These are phyloP conservation scores for Rhopalosiphum maidis DNA, from an alignment of 1,140 invertebrate genomes.

Conservation along the genomic window DNA sequence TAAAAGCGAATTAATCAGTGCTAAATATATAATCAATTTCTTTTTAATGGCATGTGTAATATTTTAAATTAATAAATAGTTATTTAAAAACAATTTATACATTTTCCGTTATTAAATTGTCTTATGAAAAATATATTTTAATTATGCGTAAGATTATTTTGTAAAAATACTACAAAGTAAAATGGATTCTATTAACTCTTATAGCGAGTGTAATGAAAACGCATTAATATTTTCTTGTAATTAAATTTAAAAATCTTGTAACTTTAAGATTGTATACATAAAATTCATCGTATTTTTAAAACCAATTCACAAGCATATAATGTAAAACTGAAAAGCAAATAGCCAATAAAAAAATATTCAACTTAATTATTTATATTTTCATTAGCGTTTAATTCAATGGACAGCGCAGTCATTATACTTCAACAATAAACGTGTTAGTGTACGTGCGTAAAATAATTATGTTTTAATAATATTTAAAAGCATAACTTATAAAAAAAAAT, in stretches of 20 bases:
- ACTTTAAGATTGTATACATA: neutral
- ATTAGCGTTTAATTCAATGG: neutral
- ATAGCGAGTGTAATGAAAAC: neutral
- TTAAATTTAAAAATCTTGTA: neutral
- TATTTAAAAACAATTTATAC: neutral
- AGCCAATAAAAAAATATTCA: neutral
- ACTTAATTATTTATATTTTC: neutral
- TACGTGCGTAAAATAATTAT: neutral
- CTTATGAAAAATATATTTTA: neutral
- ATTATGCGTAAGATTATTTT: neutral
- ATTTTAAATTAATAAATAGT: neutral
- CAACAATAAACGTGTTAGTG: neutral
- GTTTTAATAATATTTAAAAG: neutral
- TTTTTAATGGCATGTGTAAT: neutral
- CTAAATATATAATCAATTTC: neutral
- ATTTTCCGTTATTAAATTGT: neutral
- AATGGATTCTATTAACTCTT: neutral
- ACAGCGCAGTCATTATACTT: neutral
- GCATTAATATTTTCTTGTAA: neutral
- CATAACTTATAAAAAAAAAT: neutral
- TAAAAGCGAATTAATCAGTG: neutral
- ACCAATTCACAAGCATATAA: neutral
- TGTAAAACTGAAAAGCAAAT: neutral
- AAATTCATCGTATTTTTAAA: neutral
- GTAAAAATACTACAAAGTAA: neutral